Conservation (phyloP, 2,888 invertebrate genomes). For the Melikaiella ostensackeni region DNA sequence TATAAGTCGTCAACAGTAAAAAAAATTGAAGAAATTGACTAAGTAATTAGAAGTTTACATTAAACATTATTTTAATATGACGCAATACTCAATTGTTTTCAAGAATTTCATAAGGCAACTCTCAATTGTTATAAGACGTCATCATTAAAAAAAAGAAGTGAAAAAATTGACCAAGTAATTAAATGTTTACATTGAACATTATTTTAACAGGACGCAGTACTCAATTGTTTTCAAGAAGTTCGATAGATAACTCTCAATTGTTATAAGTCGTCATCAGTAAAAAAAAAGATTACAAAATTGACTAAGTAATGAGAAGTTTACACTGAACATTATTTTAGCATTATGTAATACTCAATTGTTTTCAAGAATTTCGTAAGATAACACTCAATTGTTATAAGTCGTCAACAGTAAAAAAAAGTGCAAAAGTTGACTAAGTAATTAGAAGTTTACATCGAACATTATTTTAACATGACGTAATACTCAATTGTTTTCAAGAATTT, state of each 20-base stretch:
- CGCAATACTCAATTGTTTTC: too few species aligned
- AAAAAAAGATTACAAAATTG: not conserved
- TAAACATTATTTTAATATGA: not conserved
- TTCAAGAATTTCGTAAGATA: not conserved
- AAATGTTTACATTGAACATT: not conserved
- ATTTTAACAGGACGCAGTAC: not conserved
- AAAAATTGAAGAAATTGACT: too few species aligned
- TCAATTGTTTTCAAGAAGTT: too few species aligned
- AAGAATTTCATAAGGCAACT: not conserved
- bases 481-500: too few species aligned
- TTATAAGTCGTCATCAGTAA: not conserved
- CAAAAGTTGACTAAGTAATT: not conserved
- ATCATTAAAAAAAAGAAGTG: not conserved
- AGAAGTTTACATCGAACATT: not conserved
- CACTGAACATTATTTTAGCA: too few species aligned
- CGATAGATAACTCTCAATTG: too few species aligned
- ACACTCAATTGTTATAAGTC: not conserved
- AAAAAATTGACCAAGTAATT: not conserved
- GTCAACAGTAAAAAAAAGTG: not conserved
- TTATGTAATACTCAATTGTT: not conserved
- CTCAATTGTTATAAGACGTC: not conserved
- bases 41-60: not conserved
- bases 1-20: too few species aligned
- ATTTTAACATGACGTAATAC: not conserved
- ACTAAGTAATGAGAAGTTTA: too few species aligned